Conservation (phyloP, 2,888 invertebrate genomes). For the Acholoe squamosa region DNA sequence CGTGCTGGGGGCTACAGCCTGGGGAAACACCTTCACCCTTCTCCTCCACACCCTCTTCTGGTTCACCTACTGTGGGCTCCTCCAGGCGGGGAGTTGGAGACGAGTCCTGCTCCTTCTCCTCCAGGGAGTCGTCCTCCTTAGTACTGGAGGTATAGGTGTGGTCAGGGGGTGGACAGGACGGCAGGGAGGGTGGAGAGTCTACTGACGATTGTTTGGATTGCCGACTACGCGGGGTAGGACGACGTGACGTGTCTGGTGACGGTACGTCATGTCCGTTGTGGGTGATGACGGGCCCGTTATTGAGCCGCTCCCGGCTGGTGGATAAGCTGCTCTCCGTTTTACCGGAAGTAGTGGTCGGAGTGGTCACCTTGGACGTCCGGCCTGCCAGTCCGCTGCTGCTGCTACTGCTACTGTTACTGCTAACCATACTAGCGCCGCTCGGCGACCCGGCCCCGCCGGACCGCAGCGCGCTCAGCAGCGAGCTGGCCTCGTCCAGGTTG, state of each 20-base stretch:
- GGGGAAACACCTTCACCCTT: neutral
- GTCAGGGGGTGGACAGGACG: neutral
- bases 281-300: neutral
- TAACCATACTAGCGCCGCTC: neutral
- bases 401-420: neutral
- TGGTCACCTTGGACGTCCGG: conserved; percentile 47
- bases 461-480: conserved; percentile 28
- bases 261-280: neutral
- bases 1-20: conserved; percentile 69
- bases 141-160: neutral
- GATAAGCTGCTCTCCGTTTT: neutral
- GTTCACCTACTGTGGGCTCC: neutral
- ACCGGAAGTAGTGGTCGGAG: neutral
- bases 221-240: too few species aligned
- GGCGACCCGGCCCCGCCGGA: conserved; percentile 4
- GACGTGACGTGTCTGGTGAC: neutral
- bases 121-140: neutral
- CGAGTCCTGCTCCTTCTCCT: conserved; percentile 1
- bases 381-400: conserved; percentile 6
- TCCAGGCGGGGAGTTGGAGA: neutral
- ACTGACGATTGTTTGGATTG: neutral
- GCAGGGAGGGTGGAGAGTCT: neutral
- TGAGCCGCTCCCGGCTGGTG: conserved; percentile 11
- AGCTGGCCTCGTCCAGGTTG: conserved; percentile 56
- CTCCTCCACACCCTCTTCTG: neutral